Conservation (phyloP, 2,888 invertebrate genomes). For the Lycaena phlaeas region DNA sequence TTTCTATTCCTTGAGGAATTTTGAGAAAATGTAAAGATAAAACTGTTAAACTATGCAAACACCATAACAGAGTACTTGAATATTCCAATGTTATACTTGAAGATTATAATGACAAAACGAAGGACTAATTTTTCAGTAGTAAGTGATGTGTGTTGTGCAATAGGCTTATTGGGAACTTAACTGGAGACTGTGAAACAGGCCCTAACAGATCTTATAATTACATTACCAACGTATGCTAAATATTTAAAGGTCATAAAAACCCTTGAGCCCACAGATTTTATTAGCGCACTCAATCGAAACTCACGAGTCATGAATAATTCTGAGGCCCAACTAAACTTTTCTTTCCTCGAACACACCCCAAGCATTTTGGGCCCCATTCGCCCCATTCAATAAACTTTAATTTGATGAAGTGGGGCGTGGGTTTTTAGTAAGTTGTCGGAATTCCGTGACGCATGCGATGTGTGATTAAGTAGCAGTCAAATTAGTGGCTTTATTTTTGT, state of each 20-base stretch:
- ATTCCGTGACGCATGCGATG: conserved; percentile 17
- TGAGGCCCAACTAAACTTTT: conserved; percentile 33
- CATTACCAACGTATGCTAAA: no score
- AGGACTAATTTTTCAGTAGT: no score
- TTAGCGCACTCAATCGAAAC: conserved; percentile 51
- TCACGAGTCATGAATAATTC: conserved; percentile 55
- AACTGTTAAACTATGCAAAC: no score
- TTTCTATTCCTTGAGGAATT: no score
- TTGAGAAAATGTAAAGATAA: no score
- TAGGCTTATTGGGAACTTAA: no score
- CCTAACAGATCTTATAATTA: no score
- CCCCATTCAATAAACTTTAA: conserved; percentile 42
- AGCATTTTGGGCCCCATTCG: conserved; percentile 37
- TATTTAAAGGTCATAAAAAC: background rate
- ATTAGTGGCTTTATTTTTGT: conserved; percentile 7
- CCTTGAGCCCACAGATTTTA: conserved; percentile 19
- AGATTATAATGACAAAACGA: no score
- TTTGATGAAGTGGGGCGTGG: conserved; percentile 31
- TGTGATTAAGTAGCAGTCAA: conserved; percentile 8
- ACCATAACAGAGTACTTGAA: no score
- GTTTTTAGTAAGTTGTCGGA: conserved; percentile 15
- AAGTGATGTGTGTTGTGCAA: no score
- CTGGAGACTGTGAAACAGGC: no score
- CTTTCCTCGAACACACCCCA: conserved; percentile 18
- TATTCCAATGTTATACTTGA: no score